phyloP scores from a whole-genome alignment of 2,113 vertebrate genomes.

The Rhinichthys klamathensis region DNA sequence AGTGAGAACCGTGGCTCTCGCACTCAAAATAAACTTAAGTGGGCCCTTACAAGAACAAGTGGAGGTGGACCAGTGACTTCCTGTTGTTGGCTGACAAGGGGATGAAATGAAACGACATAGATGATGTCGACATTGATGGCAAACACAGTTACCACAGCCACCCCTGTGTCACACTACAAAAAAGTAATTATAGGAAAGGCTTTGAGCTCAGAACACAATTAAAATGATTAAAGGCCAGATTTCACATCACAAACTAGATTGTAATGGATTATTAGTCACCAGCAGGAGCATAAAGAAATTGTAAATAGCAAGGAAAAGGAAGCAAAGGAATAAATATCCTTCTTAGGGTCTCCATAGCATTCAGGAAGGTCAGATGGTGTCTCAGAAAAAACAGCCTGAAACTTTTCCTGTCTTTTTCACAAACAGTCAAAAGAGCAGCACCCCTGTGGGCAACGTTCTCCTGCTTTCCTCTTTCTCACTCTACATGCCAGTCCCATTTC shows the following conservation, averaged over 20 bases:
- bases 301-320: not conserved
- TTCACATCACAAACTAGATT: constrained; percentile 53
- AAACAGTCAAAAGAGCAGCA: constrained; percentile 65
- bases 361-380: constrained; percentile 69
- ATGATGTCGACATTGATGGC: not conserved
- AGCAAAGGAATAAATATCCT: not conserved
- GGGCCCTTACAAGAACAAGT: constrained; percentile 32
- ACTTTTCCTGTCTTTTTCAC: constrained; percentile 64
- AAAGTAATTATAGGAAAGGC: constrained; percentile 63
- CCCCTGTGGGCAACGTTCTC: constrained; percentile 65
- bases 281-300: constrained; percentile 8
- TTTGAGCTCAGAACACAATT: constrained; percentile 60
- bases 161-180: constrained; percentile 10
- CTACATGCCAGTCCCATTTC: constrained; percentile 67
- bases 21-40: constrained; percentile 70
- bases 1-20: constrained; percentile 40
- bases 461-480: constrained; percentile 47
- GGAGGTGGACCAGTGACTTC: constrained; percentile 41
- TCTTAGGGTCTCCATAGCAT: not conserved
- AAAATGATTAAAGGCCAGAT: constrained; percentile 65
- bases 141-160: not conserved
- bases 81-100: not conserved
- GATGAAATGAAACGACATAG: constrained; percentile 32
- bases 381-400: constrained; percentile 53
- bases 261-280: constrained; percentile 23